Conservation (phyloP, 64 coral and sea anemone genomes). For the Anthopleura sola region DNA sequence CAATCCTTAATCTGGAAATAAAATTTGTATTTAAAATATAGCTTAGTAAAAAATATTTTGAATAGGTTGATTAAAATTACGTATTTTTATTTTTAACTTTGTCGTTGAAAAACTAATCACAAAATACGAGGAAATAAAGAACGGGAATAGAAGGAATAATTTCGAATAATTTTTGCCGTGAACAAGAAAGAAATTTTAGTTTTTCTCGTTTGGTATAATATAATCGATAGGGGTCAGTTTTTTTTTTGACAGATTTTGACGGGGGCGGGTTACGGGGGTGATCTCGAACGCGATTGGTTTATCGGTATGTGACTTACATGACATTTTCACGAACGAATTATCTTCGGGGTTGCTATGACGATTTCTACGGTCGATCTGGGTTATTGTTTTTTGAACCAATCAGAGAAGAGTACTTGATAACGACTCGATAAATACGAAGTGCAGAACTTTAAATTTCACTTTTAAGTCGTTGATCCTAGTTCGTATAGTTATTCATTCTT, state of each 20-base stretch:
- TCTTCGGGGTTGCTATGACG: not conserved
- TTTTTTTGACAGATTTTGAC: not conserved
- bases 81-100: not conserved
- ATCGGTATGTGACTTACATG: slow-evolving; percentile 8
- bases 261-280: slow-evolving; percentile 3
- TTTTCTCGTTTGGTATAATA: not conserved
- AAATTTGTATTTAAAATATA: too few relatives aligned
- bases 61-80: too few relatives aligned
- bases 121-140: too few relatives aligned
- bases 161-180: not conserved
- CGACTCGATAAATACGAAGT: not conserved
- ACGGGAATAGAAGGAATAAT: too few relatives aligned
- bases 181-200: not conserved
- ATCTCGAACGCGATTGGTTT: not conserved
- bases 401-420: not conserved
- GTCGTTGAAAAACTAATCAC: too few relatives aligned
- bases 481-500: not conserved
- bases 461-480: not conserved
- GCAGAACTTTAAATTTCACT: slow-evolving; percentile 10
- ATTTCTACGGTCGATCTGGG: not conserved
- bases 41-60: too few relatives aligned
- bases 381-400: slow-evolving; percentile 12
- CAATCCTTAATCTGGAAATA: too few relatives aligned
- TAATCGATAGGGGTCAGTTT: not conserved
- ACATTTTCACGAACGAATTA: not conserved